phyloP scores from a whole-genome alignment of 2,888 invertebrate species.

The Capitulum mitella region DNA sequence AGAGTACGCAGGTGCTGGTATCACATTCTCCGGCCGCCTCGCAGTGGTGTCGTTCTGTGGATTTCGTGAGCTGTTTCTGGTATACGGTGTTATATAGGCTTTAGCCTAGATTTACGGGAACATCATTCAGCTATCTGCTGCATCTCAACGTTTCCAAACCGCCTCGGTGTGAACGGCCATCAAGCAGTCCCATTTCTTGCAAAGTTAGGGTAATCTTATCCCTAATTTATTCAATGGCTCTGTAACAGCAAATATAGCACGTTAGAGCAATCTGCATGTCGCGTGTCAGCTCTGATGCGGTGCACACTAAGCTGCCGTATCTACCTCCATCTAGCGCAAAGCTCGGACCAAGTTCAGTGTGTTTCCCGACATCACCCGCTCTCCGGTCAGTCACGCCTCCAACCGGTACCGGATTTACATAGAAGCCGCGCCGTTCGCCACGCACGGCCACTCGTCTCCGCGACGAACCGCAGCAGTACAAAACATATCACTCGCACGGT shows the following conservation, averaged over 20 bases:
- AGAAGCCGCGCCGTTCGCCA: background rate
- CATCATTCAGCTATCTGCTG: no score
- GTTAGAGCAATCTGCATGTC: background rate
- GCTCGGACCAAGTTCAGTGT: background rate
- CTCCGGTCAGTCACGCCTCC: background rate
- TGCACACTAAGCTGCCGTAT: constrained; percentile 7
- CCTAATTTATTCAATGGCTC: constrained; percentile 4
- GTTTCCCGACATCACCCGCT: background rate
- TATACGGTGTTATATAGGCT: no score
- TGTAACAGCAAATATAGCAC: background rate
- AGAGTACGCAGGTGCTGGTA: no score
- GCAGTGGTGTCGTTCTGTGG: no score
- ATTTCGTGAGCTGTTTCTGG: no score
- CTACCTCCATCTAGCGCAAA: constrained; percentile 7
- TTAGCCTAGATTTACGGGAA: no score
- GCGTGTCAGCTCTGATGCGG: background rate
- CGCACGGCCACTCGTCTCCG: background rate
- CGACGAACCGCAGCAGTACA: background rate
- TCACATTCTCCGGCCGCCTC: no score
- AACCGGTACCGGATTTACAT: background rate
- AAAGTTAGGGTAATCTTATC: no score
- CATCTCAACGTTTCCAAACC: no score
- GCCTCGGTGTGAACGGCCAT: no score
- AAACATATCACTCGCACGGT: constrained; percentile 7
- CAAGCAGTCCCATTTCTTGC: no score